Evolutionary conservation across 2,888 invertebrate species (phyloP).

Genomic region (Balanococcus diminutus): DNA sequence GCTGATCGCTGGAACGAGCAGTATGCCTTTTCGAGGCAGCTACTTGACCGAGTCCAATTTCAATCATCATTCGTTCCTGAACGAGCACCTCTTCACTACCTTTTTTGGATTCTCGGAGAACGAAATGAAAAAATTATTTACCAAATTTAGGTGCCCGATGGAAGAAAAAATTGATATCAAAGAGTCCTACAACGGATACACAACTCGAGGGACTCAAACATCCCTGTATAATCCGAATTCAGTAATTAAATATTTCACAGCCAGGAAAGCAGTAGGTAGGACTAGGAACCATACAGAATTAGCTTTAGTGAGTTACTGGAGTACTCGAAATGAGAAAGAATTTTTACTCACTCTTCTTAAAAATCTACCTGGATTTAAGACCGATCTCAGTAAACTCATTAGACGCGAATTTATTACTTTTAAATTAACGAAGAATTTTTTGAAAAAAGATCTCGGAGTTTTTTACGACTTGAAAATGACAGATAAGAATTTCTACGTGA

Average conservation of each 20-base stretch:
- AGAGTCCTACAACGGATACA: neutral
- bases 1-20: neutral
- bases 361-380: neutral
- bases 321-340: neutral
- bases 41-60: neutral
- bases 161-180: neutral
- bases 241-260: neutral
- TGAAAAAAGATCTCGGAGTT: neutral
- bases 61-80: neutral
- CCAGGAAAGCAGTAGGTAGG: neutral
- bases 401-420: neutral
- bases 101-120: neutral
- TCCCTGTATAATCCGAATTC: neutral
- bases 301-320: neutral
- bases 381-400: neutral
- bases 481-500: neutral
- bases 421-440: neutral
- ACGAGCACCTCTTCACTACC: neutral
- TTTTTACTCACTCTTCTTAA: neutral
- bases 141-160: neutral
- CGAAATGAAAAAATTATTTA: neutral
- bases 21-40: constrained; percentile 3
- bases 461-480: neutral
- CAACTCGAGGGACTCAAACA: neutral
- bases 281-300: neutral